Evolutionary conservation across 1,140 invertebrate genomes (phyloP), one percentile per base, ranked within the genome.

Genomic region (Wiebesia pumilae): DNA sequence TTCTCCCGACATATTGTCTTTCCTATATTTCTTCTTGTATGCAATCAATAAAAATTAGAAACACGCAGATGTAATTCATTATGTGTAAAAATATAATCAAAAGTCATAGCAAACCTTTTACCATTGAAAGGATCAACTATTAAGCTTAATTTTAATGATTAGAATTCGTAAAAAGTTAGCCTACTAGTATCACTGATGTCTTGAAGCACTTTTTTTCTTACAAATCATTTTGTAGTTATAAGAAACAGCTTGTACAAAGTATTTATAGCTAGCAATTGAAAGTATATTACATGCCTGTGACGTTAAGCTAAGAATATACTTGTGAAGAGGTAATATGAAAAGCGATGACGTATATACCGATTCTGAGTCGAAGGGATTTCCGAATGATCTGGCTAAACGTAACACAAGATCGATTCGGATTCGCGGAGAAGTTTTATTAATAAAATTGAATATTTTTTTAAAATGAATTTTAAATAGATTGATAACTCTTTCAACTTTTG

Each of bases 111-210:
- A 58, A 79, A 35, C 6, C 27, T 16, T 4, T 0, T 21, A 54
- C 1, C n/a, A 14, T 16, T 4, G 27, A 33, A 40, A 82, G 62
- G 80, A 71, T 58, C 80, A 33, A 62, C 43, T 81, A 81, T 81
- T 67, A 81, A 30, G 58, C 79, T 0, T 3, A 40, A 62, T 21
- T 69, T 82, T 82, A 82, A 82, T 82, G n/a, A n/a, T n/a, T n/a
- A 82, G 58, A 62, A n/a, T 35, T 27, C 27, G 40, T 71, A 71
- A 82, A 65, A 47, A 65, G 38, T 40, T 82, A n/a, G 62, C 40
- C 27, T 43, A 35, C 47, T 35, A 58, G 58, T 81, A 19, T 81
- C 78, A 54, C 51, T 38, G 35, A 38, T 21, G 19, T 40, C 69
- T 35, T 14, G 2, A 2, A 71, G 6, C 7, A 21, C 9, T 30